Evolutionary conservation across 35 echinoderm and acorn worm species (phyloP).

Genomic region (Strongylocentrotus purpuratus): DNA sequence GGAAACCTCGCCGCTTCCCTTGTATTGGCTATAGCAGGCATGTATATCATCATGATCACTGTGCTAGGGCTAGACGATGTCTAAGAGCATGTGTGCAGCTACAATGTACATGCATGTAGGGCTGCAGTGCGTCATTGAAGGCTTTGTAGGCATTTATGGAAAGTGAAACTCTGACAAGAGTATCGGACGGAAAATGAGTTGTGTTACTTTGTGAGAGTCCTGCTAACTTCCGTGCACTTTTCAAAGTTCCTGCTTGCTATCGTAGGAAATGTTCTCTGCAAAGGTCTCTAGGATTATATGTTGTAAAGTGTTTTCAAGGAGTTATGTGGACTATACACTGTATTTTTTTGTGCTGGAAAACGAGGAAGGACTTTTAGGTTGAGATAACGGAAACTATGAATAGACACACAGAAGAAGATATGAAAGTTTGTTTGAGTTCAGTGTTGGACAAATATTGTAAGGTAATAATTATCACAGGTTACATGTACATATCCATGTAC

Average conservation of each 20-base stretch:
- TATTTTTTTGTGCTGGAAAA: not conserved
- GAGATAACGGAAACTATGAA: not conserved
- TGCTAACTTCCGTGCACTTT: not conserved
- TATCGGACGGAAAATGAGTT: not conserved
- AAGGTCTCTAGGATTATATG: not conserved
- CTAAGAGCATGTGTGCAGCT: not conserved
- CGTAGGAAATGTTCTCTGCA: not conserved
- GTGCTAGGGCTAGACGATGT: not conserved
- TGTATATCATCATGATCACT: not conserved
- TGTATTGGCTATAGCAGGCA: not conserved
- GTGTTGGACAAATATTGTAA: not conserved
- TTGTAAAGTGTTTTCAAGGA: not conserved
- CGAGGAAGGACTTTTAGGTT: not conserved
- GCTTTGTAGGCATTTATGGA: not conserved
- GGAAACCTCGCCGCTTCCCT: not conserved
- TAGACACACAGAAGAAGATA: constrained; percentile 24
- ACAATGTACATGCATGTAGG: no score
- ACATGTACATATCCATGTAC: not conserved
- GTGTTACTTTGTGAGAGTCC: not conserved
- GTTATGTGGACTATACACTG: not conserved
- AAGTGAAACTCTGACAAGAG: not conserved
- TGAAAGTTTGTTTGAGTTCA: constrained; percentile 6
- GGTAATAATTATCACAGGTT: not conserved
- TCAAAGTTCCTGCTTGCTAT: not conserved
- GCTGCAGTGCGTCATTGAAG: not conserved